Conservation (phyloP, 2,888 invertebrate genomes). For the Ptychoptera contaminata region DNA sequence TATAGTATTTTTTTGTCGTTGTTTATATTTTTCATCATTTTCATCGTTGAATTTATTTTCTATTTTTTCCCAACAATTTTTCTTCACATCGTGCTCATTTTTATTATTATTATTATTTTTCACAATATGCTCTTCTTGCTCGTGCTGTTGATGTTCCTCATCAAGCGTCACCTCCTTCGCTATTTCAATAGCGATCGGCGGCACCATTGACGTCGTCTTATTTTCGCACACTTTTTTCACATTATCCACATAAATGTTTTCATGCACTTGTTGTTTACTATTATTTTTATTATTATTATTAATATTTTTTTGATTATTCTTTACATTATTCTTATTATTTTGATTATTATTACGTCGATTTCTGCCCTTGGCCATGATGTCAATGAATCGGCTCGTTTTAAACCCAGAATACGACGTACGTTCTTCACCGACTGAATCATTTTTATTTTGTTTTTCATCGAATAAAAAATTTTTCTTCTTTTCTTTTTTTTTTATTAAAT, state of each 20-base stretch:
- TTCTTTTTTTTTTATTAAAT: too few species aligned
- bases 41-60: background rate
- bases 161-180: too few species aligned
- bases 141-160: background rate
- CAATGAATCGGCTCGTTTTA: slow-evolving; percentile 13
- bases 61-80: background rate
- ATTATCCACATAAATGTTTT: background rate
- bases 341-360: slow-evolving; percentile 21
- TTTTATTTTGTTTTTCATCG: too few species aligned
- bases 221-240: background rate
- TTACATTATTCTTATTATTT: slow-evolving; percentile 7
- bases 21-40: background rate
- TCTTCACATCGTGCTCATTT: background rate
- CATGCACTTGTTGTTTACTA: background rate
- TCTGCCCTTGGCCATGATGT: slow-evolving; percentile 31
- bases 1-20: background rate
- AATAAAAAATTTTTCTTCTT: too few species aligned
- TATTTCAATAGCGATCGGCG: too few species aligned
- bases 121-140: background rate
- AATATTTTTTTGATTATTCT: background rate
- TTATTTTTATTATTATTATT: slow-evolving; percentile 1
- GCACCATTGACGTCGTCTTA: too few species aligned
- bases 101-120: background rate
- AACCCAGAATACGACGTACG: too few species aligned
- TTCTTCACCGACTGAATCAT: too few species aligned